These are phyloP conservation scores for Drosophila nr. fundita DNA, from an alignment of 2,888 invertebrate species.

Conservation along the genomic window DNA sequence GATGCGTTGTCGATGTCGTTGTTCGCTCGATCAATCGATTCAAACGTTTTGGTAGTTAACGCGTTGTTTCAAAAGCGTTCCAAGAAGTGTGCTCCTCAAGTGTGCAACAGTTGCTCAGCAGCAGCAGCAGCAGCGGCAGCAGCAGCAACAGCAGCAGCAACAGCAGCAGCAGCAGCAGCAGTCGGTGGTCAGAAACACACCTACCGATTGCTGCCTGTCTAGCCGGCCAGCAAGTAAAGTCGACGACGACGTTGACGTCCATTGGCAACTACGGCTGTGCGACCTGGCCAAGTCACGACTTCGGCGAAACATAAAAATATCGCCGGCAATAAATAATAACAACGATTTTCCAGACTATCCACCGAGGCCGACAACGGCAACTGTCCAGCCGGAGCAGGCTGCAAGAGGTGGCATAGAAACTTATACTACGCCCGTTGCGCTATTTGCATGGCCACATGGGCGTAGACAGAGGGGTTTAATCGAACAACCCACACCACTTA, in stretches of 20 bases:
- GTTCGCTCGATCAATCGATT: conserved; percentile 43
- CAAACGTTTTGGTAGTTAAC: conserved; percentile 54
- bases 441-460: conserved; percentile 64
- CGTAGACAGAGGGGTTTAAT: not conserved
- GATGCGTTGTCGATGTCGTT: conserved; percentile 23
- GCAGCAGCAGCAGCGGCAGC: not conserved
- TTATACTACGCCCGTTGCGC: conserved; percentile 60
- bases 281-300: conserved; percentile 79
- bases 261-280: conserved; percentile 33
- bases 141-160: conserved; percentile 1
- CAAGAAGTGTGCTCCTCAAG: conserved; percentile 61
- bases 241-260: conserved; percentile 30
- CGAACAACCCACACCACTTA: not conserved
- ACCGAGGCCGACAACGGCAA: conserved; percentile 44
- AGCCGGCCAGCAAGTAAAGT: conserved; percentile 33
- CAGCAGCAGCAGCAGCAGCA: conserved; percentile 17
- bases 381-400: conserved; percentile 7
- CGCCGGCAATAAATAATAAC: conserved; percentile 81
- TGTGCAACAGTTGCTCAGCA: conserved; percentile 60
- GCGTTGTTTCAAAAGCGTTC: conserved; percentile 63
- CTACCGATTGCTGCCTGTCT: conserved; percentile 59
- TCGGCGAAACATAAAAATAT: conserved; percentile 82
- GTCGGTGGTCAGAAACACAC: conserved; percentile 69
- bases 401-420: conserved; percentile 7
- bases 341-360: conserved; percentile 81